Conservation (phyloP, 2,888 invertebrate species). For the Acanthacorydalis orientalis region DNA sequence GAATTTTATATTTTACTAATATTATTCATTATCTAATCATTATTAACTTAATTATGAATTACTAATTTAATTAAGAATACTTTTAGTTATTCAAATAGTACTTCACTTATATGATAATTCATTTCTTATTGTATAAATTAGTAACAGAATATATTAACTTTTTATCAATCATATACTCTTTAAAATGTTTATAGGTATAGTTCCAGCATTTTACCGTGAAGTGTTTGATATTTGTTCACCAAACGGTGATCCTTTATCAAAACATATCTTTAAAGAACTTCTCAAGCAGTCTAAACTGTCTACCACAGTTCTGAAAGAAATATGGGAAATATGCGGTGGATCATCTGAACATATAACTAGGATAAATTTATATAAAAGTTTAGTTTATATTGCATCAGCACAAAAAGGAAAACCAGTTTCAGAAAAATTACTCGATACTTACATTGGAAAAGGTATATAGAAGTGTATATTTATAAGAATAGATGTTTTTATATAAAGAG, state of each 20-base stretch:
- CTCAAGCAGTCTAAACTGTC: constrained; percentile 33
- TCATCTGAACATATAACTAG: constrained; percentile 30
- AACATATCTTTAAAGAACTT: constrained; percentile 34
- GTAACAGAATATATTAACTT: no score
- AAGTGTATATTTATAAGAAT: not conserved
- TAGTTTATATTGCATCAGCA: constrained; percentile 36
- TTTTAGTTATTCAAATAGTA: no score
- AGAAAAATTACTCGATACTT: constrained; percentile 34
- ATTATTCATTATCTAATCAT: no score
- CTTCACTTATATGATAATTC: no score
- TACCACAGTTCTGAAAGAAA: constrained; percentile 29
- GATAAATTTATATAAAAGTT: constrained; percentile 35
- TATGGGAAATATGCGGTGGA: constrained; percentile 35
- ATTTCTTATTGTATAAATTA: no score
- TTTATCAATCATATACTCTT: not conserved
- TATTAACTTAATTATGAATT: no score
- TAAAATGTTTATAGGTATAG: constrained; percentile 24
- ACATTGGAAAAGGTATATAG: constrained; percentile 22
- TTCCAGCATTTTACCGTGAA: constrained; percentile 35
- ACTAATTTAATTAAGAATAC: no score
- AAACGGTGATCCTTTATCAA: constrained; percentile 32
- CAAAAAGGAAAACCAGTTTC: constrained; percentile 37
- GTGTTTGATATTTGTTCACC: constrained; percentile 35
- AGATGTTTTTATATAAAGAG: not conserved
- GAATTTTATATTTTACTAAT: no score